These are phyloP conservation scores for Eunapius fragilis DNA, from an alignment of 37 sponge, comb jelly and placozoan species.

Conservation along the genomic window DNA sequence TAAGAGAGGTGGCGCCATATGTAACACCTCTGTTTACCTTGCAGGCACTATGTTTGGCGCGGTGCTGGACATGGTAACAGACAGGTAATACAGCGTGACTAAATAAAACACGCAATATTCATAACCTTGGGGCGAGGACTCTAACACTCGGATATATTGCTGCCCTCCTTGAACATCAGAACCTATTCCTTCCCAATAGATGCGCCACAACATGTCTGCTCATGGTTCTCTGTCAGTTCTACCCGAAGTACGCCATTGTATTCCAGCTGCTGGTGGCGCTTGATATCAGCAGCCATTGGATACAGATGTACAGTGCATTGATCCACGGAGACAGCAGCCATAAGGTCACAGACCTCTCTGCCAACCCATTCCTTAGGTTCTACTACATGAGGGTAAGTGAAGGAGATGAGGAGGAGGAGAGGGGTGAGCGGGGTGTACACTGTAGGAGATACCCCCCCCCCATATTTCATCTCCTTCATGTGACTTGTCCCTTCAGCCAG, in stretches of 20 bases:
- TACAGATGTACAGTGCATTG: conserved; percentile 66
- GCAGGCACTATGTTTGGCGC: conserved; percentile 85
- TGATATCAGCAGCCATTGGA: conserved; percentile 90
- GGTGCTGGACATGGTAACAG: conserved; percentile 94
- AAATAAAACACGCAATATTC: background rate
- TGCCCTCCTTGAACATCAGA: too few relatives aligned
- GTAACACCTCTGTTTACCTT: background rate
- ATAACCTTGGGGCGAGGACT: background rate
- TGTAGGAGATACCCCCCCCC: conserved; percentile 38
- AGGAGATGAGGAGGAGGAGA: background rate
- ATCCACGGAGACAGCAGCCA: conserved; percentile 55
- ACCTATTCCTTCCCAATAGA: conserved; percentile 5
- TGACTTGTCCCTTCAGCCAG: conserved; percentile 30
- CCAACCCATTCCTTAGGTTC: conserved; percentile 59
- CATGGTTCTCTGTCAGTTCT: conserved; percentile 72
- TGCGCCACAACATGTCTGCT: conserved; percentile 74
- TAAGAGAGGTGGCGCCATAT: too few relatives aligned
- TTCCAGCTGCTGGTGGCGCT: conserved; percentile 71
- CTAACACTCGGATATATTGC: background rate
- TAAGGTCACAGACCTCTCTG: conserved; percentile 43
- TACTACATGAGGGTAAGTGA: conserved; percentile 50
- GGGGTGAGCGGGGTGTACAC: conserved; percentile 7
- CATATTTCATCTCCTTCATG: background rate
- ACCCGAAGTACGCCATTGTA: conserved; percentile 40
- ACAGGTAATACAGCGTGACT: conserved; percentile 52